A percentile compares a stretch with the other conserved stretches of the same genome.
phyloP scores from a whole-genome alignment of 1,140 invertebrate species.

The Meloidogyne floridensis region DNA sequence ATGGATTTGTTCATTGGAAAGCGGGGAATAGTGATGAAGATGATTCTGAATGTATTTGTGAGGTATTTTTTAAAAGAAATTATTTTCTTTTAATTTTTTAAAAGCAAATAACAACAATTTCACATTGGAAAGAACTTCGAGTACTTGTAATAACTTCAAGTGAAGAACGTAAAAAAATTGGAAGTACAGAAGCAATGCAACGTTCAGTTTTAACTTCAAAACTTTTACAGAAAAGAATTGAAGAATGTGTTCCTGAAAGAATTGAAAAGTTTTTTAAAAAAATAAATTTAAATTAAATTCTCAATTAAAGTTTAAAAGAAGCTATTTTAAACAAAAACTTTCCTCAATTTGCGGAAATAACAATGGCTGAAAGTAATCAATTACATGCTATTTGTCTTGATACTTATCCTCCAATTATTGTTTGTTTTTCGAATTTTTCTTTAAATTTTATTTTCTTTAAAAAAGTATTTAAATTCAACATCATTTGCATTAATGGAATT shows the following conservation, averaged over 20 bases:
- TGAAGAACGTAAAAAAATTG: constrained; percentile 81
- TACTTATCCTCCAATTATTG: constrained; percentile 80
- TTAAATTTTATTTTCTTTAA: constrained; percentile 31
- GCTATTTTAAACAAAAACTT: constrained; percentile 84
- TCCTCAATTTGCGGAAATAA: constrained; percentile 82
- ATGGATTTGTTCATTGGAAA: constrained; percentile 90
- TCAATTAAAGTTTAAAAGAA: constrained; percentile 55
- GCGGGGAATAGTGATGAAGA: constrained; percentile 75
- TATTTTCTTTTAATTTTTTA: constrained; percentile 6
- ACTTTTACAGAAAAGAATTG: constrained; percentile 77
- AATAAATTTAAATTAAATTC: constrained; percentile 30
- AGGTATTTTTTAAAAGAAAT: constrained; percentile 8
- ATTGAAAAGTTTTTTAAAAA: constrained; percentile 71
- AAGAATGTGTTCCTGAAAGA: constrained; percentile 75
- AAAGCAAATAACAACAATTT: constrained; percentile 71
- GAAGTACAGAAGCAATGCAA: constrained; percentile 90
- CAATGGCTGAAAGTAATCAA: constrained; percentile 97
- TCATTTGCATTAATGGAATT: constrained; percentile 53
- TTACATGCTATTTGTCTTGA: constrained; percentile 92
- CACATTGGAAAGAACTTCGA: constrained; percentile 87
- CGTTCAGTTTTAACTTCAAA: constrained; percentile 79
- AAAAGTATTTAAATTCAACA: constrained; percentile 57
- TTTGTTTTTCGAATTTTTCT: constrained; percentile 10
- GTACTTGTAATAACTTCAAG: constrained; percentile 86
- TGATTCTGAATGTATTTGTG: constrained; percentile 73